Conservation (phyloP, 2,113 vertebrate species). For the Picathartes gymnocephalus region DNA sequence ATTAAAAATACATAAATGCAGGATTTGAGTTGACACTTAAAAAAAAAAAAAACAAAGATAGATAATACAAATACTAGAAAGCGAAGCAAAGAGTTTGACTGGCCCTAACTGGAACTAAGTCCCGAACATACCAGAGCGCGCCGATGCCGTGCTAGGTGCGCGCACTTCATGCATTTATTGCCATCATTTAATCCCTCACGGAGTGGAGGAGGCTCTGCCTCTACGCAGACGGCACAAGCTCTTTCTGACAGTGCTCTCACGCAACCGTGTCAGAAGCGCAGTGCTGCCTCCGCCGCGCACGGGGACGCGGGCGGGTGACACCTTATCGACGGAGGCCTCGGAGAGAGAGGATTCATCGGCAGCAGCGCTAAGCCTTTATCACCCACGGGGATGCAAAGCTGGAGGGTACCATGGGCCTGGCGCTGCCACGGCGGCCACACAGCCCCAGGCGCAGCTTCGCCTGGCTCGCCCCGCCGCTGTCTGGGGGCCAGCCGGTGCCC, state of each 20-base stretch:
- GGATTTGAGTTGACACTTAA: background rate
- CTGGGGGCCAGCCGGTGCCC: background rate
- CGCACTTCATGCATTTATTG: background rate
- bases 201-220: background rate
- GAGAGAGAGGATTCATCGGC: background rate
- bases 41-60: background rate
- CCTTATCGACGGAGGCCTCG: background rate
- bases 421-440: background rate
- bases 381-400: background rate
- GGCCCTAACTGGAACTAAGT: background rate
- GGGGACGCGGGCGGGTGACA: background rate
- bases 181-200: background rate
- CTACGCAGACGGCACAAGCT: background rate
- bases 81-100: background rate
- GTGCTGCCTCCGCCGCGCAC: background rate
- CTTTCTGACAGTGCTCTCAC: background rate
- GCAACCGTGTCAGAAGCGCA: background rate
- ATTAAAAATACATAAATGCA: background rate
- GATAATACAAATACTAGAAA: background rate
- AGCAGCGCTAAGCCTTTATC: background rate
- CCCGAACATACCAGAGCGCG: rapidly evolving
- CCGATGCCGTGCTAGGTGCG: rapidly evolving
- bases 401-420: background rate
- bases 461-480: background rate
- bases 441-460: background rate